These are phyloP conservation scores for Neelides sp. DNA, from an alignment of 1,140 invertebrate genomes.

Conservation along the genomic window DNA sequence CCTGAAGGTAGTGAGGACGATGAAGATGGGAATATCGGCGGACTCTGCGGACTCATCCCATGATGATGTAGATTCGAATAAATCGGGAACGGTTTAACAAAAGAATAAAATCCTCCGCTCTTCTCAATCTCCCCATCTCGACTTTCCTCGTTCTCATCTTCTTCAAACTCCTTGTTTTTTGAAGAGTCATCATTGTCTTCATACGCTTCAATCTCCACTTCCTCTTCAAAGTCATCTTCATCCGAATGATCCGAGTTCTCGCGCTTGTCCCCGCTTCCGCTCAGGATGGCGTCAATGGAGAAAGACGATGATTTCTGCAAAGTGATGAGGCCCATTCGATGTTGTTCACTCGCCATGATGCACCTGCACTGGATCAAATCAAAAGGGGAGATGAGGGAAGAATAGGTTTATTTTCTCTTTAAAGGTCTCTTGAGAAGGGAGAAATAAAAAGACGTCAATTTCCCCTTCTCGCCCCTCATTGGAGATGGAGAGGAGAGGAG, in stretches of 20 bases:
- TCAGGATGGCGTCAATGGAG: conserved; percentile 27
- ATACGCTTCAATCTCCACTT: conserved; percentile 1
- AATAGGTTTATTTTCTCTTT: not conserved
- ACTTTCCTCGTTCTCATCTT: conserved; percentile 2
- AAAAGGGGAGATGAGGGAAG: not conserved
- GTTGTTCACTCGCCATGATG: not conserved
- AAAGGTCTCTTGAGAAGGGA: not conserved
- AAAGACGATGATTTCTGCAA: conserved; percentile 17
- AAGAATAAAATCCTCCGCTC: not conserved
- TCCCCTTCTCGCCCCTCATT: no score
- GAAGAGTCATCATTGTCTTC: not conserved
- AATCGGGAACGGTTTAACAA: conserved; percentile 24
- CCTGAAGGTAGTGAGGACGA: not conserved
- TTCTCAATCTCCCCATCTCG: not conserved
- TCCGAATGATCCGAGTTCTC: conserved; percentile 3
- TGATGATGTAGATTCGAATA: no score
- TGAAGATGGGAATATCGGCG: conserved; percentile 1
- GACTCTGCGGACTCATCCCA: no score
- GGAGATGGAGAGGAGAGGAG: no score
- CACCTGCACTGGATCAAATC: not conserved
- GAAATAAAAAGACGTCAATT: no score
- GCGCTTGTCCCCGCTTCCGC: not conserved
- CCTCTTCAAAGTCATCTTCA: conserved; percentile 4
- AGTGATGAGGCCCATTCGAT: no score
- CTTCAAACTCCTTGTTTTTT: not conserved